Conservation (phyloP, 2,113 vertebrate genomes). For the Collichthys lucidus region DNA sequence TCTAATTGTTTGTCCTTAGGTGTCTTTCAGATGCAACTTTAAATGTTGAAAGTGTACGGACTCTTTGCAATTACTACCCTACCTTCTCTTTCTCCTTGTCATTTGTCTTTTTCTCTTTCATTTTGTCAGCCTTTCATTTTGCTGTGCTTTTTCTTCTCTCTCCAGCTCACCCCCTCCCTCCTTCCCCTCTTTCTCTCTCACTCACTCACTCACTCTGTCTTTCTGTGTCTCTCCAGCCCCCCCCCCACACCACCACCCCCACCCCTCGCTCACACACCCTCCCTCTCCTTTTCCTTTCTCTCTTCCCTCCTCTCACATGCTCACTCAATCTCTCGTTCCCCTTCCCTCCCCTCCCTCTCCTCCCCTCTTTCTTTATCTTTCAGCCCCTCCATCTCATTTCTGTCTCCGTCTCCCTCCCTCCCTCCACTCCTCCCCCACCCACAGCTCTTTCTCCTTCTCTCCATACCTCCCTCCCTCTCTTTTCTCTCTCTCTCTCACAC, state of each 20-base stretch:
- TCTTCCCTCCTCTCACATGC: conserved; percentile 79
- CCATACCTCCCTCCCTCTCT: conserved; percentile 77
- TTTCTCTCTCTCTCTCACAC: conserved; percentile 57
- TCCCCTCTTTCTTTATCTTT: conserved; percentile 81
- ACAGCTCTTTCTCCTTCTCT: conserved; percentile 82
- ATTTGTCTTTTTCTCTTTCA: conserved; percentile 85
- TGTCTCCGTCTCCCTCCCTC: conserved; percentile 78
- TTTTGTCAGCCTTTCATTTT: conserved; percentile 85
- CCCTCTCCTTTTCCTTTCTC: conserved; percentile 78
- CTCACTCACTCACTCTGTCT: conserved; percentile 69
- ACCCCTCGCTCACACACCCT: conserved; percentile 50
- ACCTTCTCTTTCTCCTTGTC: conserved; percentile 76
- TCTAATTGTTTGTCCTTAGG: conserved; percentile 75
- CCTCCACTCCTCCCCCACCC: conserved; percentile 78
- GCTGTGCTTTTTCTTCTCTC: conserved; percentile 80
- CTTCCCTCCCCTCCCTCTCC: conserved; percentile 74
- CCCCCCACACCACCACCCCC: conserved; percentile 13
- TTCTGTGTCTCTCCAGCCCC: conserved; percentile 64
- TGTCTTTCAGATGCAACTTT: conserved; percentile 82
- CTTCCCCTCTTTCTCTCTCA: conserved; percentile 49
- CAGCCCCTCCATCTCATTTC: conserved; percentile 82
- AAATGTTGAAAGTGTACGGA: conserved; percentile 69
- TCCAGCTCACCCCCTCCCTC: conserved; percentile 56
- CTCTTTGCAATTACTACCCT: conserved; percentile 70
- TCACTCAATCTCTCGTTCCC: conserved; percentile 78